Evolutionary conservation across 2,113 vertebrate genomes (phyloP), one percentile per base, ranked within the genome.

Genomic region (Lucifuga dentata): DNA sequence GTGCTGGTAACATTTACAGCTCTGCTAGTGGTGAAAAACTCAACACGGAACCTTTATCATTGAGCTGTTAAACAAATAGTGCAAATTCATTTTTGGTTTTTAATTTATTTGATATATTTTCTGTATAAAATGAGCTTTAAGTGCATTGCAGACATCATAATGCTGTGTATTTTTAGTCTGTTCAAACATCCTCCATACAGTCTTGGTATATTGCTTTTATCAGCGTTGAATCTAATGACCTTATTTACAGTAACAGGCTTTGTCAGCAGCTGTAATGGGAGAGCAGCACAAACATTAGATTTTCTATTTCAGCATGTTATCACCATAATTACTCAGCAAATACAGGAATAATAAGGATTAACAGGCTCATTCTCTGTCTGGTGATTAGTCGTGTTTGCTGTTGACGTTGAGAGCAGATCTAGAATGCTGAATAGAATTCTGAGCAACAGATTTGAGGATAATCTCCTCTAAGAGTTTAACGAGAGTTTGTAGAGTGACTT

Each of bases 361-460:
- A 21, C 66, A 71, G 52, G 62, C 17, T 70, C 56, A 41, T 72
- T 68, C 44, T 53, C 41, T 59, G 48, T 43, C 72, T 64, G 29
- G 67, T 79, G 77, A 83, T 84, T 79, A 80, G 48, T 70, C 55
- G 26, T 71, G 67, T 80, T 80, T 78, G 45, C 76, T 43, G 59
- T 61, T 78, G 75, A 68, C 32, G 58, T 35, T 45, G 53, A 81
- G 67, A 60, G 56, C 49, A 58, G 55, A 68, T 39, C 13, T 26
- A 10, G 41, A 70, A 68, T 66, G 53, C 50, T 68, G 58, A 74
- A n/a, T 55, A 62, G 64, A 35, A 81, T 83, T 76, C 71, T 19
- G 59, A 67, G 35, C 65, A 58, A 75, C 75, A 85, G 78, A 81
- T 86, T 87, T 83, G 70, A 53, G 67, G 61, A 81, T 81, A 85